Base-by-base conservation (phyloP, 2,888 invertebrate genomes). In the Phorcus lineatus region DNA sequence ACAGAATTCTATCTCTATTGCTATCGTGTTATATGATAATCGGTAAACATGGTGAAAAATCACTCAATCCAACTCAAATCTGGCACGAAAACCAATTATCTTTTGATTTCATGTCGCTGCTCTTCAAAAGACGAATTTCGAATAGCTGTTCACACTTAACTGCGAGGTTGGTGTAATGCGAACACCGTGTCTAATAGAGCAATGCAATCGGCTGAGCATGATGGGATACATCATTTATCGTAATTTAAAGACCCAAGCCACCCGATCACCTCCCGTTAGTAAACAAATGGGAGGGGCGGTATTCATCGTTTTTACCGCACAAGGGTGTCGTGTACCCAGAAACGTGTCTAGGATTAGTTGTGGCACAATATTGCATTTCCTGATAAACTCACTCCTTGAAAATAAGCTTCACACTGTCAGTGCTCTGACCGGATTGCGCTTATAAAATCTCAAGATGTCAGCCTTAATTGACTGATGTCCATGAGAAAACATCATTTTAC, bases 1-100 rank as follows among this genome's bases (percentile, higher is more conserved):
- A 62, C 62, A 62, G 47, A 47, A 11, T 11, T 47, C 47, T 47
- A 47, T 47, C 47, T 47, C 11, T 47, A 47, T 47, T 9, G 47
- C 47, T 47, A 47, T 47, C 47, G 47, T 62, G 62, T 28, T 28
- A 62, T 62, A 24, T 28, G 28, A 28, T 62, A 62, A 28, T 62
- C 28, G 24, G 62, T 17, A 62, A 62, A 62, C 28, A 62, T 17
- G 28, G 28, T 28, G 62, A 28, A 62, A 62, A 24, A 62, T 22
- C 62, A 24, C 24, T 62, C 17, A 16, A n/a, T 16, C 13, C 24
- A 62, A 28, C 62, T 24, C 62, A 2, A 62, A 28, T 28, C 62
- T 62, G 28, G 24, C 62, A 62, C 62, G 62, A 62, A 62, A 62
- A 62, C 62, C 62, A 62, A 62, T 62, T 62, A 62, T 62, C 28